Base-by-base conservation (phyloP, 2,888 invertebrate species). In the Aleiodes leptofemur region DNA sequence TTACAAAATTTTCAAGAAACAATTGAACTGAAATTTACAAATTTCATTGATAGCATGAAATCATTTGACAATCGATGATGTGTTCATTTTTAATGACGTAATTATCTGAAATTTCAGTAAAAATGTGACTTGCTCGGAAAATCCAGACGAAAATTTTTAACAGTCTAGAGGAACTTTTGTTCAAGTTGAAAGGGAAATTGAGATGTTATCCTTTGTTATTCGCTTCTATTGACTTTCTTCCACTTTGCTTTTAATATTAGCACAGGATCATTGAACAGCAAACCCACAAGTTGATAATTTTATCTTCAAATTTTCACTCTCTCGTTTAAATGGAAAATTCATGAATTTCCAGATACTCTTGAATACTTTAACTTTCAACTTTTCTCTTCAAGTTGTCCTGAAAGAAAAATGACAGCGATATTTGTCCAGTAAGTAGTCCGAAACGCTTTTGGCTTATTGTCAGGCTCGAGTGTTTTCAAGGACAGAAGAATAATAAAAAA, bases 371-470 rank as follows among this genome's bases (percentile, higher is more conserved):
- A 64, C 64, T 64, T 64, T 64, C 64, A 14, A 64, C 43, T 43
- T 64, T 13, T 16, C 48, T 16, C 43, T 64, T 64, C n/a, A 16
- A 23, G 43, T 48, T 23, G 64, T 48, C 64, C 64, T 64, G 43
- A 38, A 38, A 14, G 13, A 34, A 38, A 61, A 61, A 14, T 14
- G 43, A 38, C 34, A 13, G 61, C 9, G 13, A 31, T 14, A 34
- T 8, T 61, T 16, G 61, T 34, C n/a, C 5, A 34, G 61, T 6
- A 61, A 61, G 61, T 61, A 61, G 61, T 61, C 38, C 61, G 61
- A 61, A 61, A 61, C 34, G 61, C n/a, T 11, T 38, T 61, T 61
- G 38, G 61, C 29, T 57, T 57, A 57, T 57, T 57, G 57, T 29
- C 13, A 66, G 29, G 16, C 4, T 23, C 23, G 29, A 50, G 14